phyloP scores from a whole-genome alignment of 2,113 vertebrate genomes.

The Prolemur simus region DNA sequence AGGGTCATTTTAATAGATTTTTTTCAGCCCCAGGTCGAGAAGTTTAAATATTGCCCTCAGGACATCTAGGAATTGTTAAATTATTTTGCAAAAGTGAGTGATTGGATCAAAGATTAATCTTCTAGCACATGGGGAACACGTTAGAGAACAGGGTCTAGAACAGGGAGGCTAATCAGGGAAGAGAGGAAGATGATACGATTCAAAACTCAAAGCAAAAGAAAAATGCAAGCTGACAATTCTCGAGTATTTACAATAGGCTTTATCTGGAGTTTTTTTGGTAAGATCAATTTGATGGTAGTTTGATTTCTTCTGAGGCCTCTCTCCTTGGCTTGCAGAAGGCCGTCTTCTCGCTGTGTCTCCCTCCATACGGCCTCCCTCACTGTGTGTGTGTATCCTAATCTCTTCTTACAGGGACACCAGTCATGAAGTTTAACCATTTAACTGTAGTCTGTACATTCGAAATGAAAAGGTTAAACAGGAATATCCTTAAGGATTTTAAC shows the following conservation, averaged over 20 bases:
- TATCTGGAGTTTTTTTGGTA: neutral
- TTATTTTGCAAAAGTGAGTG: neutral
- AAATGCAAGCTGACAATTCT: neutral
- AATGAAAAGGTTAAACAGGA: neutral
- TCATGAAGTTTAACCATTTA: neutral
- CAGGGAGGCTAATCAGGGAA: neutral
- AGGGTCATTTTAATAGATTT: neutral
- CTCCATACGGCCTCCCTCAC: neutral
- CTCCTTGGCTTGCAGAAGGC: neutral
- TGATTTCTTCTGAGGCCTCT: neutral
- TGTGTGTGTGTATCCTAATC: neutral
- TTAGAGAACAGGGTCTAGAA: neutral
- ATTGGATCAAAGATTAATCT: neutral
- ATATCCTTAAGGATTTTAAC: neutral
- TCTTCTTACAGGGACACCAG: neutral
- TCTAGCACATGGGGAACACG: neutral
- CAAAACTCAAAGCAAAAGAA: neutral
- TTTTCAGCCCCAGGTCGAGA: neutral
- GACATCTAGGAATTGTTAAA: neutral
- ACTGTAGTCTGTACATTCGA: neutral
- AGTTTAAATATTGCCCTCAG: neutral
- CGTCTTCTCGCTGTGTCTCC: neutral
- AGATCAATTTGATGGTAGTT: neutral
- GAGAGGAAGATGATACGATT: neutral
- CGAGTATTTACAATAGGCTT: neutral